Conservation (phyloP, 2,888 invertebrate species). For the Hypselothyrea guttata region DNA sequence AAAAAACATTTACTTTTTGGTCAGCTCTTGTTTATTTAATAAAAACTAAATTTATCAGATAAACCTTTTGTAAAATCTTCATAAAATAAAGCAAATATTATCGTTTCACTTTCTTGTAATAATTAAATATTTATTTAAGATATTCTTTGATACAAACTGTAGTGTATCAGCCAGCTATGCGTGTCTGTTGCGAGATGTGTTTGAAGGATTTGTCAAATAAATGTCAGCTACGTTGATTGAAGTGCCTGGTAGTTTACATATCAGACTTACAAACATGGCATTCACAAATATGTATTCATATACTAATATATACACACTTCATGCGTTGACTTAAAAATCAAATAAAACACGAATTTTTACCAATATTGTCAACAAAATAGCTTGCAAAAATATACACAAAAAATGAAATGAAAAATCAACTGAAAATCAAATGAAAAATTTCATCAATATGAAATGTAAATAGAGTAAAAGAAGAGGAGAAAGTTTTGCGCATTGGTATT, state of each 20-base stretch:
- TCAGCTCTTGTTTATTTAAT: no score
- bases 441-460: conserved; percentile 56
- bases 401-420: conserved; percentile 6
- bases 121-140: no score
- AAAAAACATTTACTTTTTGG: no score
- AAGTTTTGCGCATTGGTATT: conserved; percentile 1
- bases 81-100: no score
- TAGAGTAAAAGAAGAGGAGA: not conserved
- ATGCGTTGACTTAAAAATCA: conserved; percentile 6
- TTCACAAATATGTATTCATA: conserved; percentile 1
- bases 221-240: conserved; percentile 61
- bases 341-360: conserved; percentile 18
- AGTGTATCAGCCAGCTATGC: no score
- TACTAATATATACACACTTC: conserved; percentile 10
- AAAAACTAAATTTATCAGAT: no score
- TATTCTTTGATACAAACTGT: no score
- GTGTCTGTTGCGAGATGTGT: conserved; percentile 37
- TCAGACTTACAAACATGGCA: conserved; percentile 7
- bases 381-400: conserved; percentile 2
- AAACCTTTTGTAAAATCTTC: no score
- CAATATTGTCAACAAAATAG: conserved; percentile 32
- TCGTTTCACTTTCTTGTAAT: no score
- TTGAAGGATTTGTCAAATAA: conserved; percentile 48
- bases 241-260: conserved; percentile 36
- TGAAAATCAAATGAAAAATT: conserved; percentile 42